Evolutionary conservation across 2,797 vertebrate species (phyloP).

Genomic region (Halcyon leucocephala): DNA sequence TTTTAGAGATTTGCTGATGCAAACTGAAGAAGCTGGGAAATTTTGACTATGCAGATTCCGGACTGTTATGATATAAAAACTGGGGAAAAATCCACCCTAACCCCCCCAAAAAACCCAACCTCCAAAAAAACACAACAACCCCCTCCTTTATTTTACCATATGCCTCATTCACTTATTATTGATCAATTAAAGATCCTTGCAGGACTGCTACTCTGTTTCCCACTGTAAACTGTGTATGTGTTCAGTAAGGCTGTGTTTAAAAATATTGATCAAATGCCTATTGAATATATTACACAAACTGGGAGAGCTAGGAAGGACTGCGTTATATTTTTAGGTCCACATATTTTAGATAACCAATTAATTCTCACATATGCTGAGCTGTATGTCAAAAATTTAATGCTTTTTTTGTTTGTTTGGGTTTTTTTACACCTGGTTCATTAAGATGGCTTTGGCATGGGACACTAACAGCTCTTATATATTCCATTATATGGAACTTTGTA

Average conservation of each 20-base stretch:
- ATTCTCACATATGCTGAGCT: neutral
- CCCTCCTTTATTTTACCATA: neutral
- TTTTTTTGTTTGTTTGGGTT: neutral
- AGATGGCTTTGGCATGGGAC: neutral
- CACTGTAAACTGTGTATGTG: neutral
- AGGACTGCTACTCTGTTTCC: neutral
- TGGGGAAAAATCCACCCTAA: neutral
- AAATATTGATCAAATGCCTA: neutral
- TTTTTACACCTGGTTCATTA: neutral
- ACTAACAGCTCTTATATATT: neutral
- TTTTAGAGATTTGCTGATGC: neutral
- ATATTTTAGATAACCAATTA: neutral
- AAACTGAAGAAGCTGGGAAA: neutral
- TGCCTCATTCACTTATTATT: neutral
- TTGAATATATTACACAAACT: neutral
- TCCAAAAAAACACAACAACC: neutral
- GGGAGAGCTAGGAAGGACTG: neutral
- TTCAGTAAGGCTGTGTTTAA: neutral
- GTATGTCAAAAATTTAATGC: rapidly evolving
- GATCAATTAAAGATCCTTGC: neutral
- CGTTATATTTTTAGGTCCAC: neutral
- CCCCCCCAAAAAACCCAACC: neutral
- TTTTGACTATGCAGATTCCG: neutral
- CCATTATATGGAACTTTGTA: neutral
- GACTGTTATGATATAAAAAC: neutral